Evolutionary conservation across 2,797 vertebrate genomes (phyloP).

Genomic region (Zenarchopterus dispar): DNA sequence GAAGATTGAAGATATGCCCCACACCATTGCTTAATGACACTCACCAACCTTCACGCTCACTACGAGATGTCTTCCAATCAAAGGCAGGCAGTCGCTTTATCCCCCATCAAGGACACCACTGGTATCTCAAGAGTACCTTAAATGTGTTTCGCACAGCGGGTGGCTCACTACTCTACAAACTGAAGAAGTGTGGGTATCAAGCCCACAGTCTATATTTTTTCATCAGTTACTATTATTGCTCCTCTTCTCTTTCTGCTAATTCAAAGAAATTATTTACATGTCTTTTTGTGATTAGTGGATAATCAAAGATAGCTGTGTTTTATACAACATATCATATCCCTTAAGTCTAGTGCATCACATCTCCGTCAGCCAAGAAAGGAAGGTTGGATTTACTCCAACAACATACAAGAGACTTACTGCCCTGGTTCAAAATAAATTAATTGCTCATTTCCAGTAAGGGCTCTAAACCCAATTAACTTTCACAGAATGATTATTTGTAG

Average conservation of each 20-base stretch:
- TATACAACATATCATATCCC: no score
- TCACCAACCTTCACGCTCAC: conserved; percentile 20
- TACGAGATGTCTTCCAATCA: conserved; percentile 58
- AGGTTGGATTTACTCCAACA: not conserved
- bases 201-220: not conserved
- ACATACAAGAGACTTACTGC: not conserved
- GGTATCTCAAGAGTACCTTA: conserved; percentile 19
- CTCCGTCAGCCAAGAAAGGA: not conserved
- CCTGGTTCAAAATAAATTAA: not conserved
- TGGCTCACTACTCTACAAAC: not conserved
- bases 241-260: not conserved
- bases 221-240: not conserved
- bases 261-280: not conserved
- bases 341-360: not conserved
- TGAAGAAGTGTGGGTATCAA: not conserved
- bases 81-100: not conserved
- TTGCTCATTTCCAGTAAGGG: not conserved
- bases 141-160: conserved; percentile 6
- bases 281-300: no score
- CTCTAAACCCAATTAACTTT: not conserved
- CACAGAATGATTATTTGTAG: not conserved
- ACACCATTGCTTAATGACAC: conserved; percentile 35
- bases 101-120: conserved; percentile 9
- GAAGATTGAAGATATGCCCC: conserved; percentile 14
- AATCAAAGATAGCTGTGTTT: no score